Evolutionary conservation across 2,888 invertebrate species (phyloP).

Genomic region (Andrena hattorfiana): DNA sequence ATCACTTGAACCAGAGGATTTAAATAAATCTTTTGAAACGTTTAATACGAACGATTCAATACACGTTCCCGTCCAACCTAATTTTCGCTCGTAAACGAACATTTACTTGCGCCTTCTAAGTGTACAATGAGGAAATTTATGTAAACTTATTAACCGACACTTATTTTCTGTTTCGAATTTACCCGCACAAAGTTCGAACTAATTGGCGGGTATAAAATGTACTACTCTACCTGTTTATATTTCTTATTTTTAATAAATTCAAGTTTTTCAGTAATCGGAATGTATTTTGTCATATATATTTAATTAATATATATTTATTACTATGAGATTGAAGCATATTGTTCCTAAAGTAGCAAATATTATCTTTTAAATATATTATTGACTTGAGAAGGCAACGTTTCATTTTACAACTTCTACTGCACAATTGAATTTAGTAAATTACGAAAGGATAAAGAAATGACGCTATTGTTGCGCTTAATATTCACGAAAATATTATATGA

Average conservation of each 20-base stretch:
- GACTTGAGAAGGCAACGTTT: background rate
- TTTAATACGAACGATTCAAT: slow-evolving; percentile 18
- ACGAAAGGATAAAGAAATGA: background rate
- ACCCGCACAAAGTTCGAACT: background rate
- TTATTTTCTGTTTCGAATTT: background rate
- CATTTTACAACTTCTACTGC: background rate
- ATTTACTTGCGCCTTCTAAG: background rate
- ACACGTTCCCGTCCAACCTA: slow-evolving; percentile 9
- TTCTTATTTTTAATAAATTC: background rate
- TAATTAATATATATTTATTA: slow-evolving; percentile 8
- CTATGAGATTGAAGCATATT: background rate
- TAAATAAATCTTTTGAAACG: slow-evolving; percentile 32
- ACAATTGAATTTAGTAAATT: background rate
- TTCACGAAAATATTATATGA: background rate
- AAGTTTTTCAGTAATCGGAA: background rate
- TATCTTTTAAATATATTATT: slow-evolving; percentile 10
- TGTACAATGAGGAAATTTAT: background rate
- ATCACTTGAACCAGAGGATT: slow-evolving; percentile 13
- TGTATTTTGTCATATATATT: background rate
- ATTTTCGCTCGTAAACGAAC: slow-evolving; percentile 13
- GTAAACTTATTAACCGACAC: background rate
- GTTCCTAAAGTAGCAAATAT: background rate
- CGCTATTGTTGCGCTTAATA: background rate
- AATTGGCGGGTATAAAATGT: background rate
- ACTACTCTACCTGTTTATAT: slow-evolving; percentile 13